Base-by-base conservation (phyloP, 2,113 vertebrate genomes). In the Otocyon megalotis region DNA sequence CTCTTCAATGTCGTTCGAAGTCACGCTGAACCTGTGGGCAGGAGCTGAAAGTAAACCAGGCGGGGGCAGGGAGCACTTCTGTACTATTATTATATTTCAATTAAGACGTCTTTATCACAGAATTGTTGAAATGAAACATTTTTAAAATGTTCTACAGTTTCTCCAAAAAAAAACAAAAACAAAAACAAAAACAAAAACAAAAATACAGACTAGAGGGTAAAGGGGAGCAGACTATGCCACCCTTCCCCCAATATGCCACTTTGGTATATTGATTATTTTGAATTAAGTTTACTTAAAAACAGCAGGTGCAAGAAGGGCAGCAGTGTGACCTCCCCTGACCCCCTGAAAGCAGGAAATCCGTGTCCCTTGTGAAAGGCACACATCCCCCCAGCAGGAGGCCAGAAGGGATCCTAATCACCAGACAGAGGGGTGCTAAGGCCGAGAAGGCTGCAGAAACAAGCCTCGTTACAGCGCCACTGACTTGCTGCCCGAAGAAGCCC, bases 101-200 rank as follows among this genome's bases (percentile, higher is more conserved):
- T 84, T 87, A 43, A 93, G 32, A 5, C 11, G 0, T 24, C 58
- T 85, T 72, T 50, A 62, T 85, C 76, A 43, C 54, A 63, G 72
- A 93, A n/a, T 80, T 32, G 32, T 60, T n/a, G 35, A 91, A 93
- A 93, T 87, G 60, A 48, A 28, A 74, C 16, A 76, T 69, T 93
- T 92, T 22, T 74, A 90, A 94, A 83, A 5, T n/a, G 48, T 85
- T 80, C 22, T 72, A 53, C 69, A 35, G 48, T 11, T 54, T 95
- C 43, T 88, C 19, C 62, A 79, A 60, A 43, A 67, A 22, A 62
- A 22, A 43, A 50, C n/a, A n/a, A n/a, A n/a, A n/a, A n/a, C n/a
- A n/a, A 37, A 43, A 43, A 43, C 6, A 43, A 43, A 43, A 43
- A 43, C 43, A 43, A 43, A 43, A 63, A 20, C 35, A 28, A 63